Conservation (phyloP, 1,140 invertebrate species). For the Venustaconcha ellipsiformis region DNA sequence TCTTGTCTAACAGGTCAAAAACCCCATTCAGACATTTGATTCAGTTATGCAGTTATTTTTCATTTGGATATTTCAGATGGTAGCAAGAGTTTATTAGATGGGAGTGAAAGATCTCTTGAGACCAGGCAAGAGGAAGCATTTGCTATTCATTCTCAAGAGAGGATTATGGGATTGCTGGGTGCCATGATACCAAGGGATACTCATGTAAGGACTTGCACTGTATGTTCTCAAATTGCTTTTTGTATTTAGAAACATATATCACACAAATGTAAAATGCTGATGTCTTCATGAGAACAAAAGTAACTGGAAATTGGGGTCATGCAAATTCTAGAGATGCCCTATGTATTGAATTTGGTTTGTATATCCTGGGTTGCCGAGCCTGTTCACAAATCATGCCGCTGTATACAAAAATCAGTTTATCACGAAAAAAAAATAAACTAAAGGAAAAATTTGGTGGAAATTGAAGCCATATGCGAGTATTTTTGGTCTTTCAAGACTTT, state of each 20-base stretch:
- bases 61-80: slow-evolving; percentile 19
- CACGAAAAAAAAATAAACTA: no score
- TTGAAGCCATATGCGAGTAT: no score
- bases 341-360: no score
- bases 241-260: background rate
- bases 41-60: background rate
- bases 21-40: background rate
- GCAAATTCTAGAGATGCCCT: no score
- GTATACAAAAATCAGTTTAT: no score
- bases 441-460: no score
- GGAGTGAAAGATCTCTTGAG: slow-evolving; percentile 24
- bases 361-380: no score
- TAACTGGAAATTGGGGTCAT: no score
- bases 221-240: background rate
- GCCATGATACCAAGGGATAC: slow-evolving; percentile 59
- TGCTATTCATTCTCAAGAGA: slow-evolving; percentile 65
- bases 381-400: no score
- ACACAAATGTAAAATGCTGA: background rate
- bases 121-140: slow-evolving; percentile 61
- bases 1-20: background rate
- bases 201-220: slow-evolving; percentile 35
- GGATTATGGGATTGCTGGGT: slow-evolving; percentile 67
- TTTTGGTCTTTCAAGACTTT: no score
- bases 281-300: no score
- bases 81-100: slow-evolving; percentile 24